Base-by-base conservation (phyloP, 2,888 invertebrate species). In the Coecobrya sp. region DNA sequence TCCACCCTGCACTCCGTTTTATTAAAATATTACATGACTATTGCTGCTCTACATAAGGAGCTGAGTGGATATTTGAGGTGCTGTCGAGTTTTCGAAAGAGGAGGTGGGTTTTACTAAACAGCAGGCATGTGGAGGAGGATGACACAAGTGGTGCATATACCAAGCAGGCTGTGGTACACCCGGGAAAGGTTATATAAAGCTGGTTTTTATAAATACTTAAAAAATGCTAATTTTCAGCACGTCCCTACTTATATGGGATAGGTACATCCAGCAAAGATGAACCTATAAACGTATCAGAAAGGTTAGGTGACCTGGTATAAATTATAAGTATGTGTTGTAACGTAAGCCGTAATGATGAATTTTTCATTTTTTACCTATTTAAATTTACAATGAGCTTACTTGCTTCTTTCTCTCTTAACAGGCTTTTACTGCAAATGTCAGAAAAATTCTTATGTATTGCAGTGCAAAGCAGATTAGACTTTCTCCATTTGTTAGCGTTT, bases 291-390 rank as follows among this genome's bases (percentile, higher is more conserved):
- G 45, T 49, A 49, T 5, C n/a, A 65, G 27, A 22, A 27, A 65
- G 16, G 8, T n/a, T n/a, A 19, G 7, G 59, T 59, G 22, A 19
- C 49, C 49, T 49, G 22, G 19, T 8, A 52, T 52, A 52, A n/a
- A n/a, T n/a, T n/a, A n/a, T n/a, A n/a, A n/a, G 52, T 16, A 19
- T 59, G 19, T 22, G 10, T 5, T 11, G 65, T 65, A 27, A 27
- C 25, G 2, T 10, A 25, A 10, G 27, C 65, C 73, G 59, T 62
- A 73, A 85, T 84, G 76, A 90, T 84, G 90, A 90, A 90, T 90
- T 73, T 90, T 90, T 90, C 84, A 90, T 90, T 90, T 90, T 85
- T 19, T n/a, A 25, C 55, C 68, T 22, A 85, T 90, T 90, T 89
- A 89, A 89, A 89, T 84, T 90, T 85, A 85, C 84, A 90, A 90